Evolutionary conservation across 2,113 vertebrate species (phyloP), one percentile per base, ranked within the genome.

Genomic region (Sapayoa aenigma): DNA sequence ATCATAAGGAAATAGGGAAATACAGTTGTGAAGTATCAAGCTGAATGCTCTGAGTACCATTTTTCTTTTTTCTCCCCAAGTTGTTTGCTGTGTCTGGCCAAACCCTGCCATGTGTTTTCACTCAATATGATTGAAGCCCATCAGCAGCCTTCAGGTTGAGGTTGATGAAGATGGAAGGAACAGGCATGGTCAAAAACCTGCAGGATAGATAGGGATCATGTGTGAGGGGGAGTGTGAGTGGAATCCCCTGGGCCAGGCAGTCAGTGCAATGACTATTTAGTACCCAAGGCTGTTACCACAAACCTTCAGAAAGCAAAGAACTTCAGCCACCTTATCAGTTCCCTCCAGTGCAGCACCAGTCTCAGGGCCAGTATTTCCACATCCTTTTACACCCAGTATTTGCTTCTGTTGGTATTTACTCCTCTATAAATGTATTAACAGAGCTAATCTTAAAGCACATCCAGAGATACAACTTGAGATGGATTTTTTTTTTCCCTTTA

Each of bases 361-460:
- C 59, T 37, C 1, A 0, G 49, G 41, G 42, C 49, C 21, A 7
- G 7, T 20, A 8, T 50, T 25, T 46, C 75, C 2, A 0, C 24
- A 18, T 30, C 72, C 39, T 67, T 47, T 56, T 6, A 15, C 4
- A 33, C 12, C 60, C 35, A 2, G 23, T 27, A 2, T 84, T 88
- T 88, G 84, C 59, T 93, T 66, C 72, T 50, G 2, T 6, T 37
- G 33, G 39, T 76, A 47, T 87, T 86, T 80, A 89, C 67, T 69
- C 23, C 87, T 72, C 83, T 88, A 20, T 84, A 84, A 95, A 72
- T 73, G 41, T 23, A 91, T 94, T 78, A 85, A 93, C 60, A 67
- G 76, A 69, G 71, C 27, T 94, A 59, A 89, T 93, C 81, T 76
- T 42, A 63, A 90, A 90, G 55, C 52, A 11, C 49, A 90, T 35